A percentile compares a stretch with the other conserved stretches of the same genome.
Evolutionary conservation across 2,888 invertebrate genomes (phyloP).

Genomic region (Xylota sylvarum): DNA sequence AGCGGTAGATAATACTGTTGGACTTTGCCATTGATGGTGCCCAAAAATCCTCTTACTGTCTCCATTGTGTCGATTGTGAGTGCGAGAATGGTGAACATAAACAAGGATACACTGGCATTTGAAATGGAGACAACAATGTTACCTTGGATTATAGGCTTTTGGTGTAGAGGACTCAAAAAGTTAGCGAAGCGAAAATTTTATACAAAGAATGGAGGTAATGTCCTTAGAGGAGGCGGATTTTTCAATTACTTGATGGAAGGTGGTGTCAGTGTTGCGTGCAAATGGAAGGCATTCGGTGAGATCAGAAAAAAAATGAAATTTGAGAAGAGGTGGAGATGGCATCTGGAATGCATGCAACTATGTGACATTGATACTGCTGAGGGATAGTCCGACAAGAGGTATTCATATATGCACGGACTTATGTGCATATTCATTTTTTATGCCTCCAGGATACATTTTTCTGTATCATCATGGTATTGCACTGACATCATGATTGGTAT

Average conservation of each 20-base stretch:
- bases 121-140: constrained; percentile 48
- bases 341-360: constrained; percentile 8
- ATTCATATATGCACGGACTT: too few species aligned
- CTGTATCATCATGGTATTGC: too few species aligned
- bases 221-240: constrained; percentile 35
- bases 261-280: constrained; percentile 62
- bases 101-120: constrained; percentile 63
- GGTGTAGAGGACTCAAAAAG: constrained; percentile 14
- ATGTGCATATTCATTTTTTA: too few species aligned
- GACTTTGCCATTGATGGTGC: constrained; percentile 37
- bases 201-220: constrained; percentile 28
- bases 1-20: constrained; percentile 46
- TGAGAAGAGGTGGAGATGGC: not conserved
- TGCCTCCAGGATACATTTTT: too few species aligned
- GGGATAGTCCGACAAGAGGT: not conserved
- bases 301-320: constrained; percentile 38
- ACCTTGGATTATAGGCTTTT: constrained; percentile 28
- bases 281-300: constrained; percentile 25
- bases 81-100: constrained; percentile 59
- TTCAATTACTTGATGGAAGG: constrained; percentile 45
- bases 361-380: constrained; percentile 50
- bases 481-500: too few species aligned
- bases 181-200: constrained; percentile 55
- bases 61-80: constrained; percentile 63
- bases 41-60: constrained; percentile 69